A percentile compares a stretch with the other conserved stretches of the same genome.
Evolutionary conservation across 2,888 invertebrate species (phyloP).

Genomic region (Phragmatobia fuliginosa): DNA sequence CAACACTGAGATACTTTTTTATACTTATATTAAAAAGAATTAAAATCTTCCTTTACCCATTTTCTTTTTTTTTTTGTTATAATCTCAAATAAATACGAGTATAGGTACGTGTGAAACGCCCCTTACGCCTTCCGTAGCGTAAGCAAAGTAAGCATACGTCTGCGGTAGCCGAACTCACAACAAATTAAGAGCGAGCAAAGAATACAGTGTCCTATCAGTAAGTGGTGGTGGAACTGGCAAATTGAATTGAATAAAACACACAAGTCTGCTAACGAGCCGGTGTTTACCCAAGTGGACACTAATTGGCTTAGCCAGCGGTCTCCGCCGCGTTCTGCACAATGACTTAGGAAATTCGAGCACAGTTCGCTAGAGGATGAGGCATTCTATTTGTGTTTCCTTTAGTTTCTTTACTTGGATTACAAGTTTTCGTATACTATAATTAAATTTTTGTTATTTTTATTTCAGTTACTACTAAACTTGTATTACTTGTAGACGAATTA

Average conservation of each 20-base stretch:
- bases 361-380: conserved; percentile 55
- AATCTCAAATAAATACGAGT: not conserved
- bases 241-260: conserved; percentile 86
- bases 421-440: conserved; percentile 16
- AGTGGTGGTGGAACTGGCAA: conserved; percentile 81
- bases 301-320: conserved; percentile 86
- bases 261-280: conserved; percentile 85
- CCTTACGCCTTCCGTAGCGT: not conserved
- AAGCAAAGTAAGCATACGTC: conserved; percentile 41
- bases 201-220: conserved; percentile 76
- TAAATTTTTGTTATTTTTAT: conserved; percentile 1
- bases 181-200: conserved; percentile 72
- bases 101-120: not conserved
- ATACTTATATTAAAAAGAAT: too few species aligned
- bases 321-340: conserved; percentile 59
- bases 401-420: conserved; percentile 23
- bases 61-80: not conserved
- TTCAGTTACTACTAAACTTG: not conserved
- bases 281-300: conserved; percentile 86
- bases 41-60: not conserved
- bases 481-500: not conserved
- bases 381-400: conserved; percentile 42
- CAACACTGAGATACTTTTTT: too few species aligned
- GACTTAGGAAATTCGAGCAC: conserved; percentile 54
- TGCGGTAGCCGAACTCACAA: conserved; percentile 48